Conservation (phyloP, 92 coral and sea anemone species). For the Epizoanthus ramosus region DNA sequence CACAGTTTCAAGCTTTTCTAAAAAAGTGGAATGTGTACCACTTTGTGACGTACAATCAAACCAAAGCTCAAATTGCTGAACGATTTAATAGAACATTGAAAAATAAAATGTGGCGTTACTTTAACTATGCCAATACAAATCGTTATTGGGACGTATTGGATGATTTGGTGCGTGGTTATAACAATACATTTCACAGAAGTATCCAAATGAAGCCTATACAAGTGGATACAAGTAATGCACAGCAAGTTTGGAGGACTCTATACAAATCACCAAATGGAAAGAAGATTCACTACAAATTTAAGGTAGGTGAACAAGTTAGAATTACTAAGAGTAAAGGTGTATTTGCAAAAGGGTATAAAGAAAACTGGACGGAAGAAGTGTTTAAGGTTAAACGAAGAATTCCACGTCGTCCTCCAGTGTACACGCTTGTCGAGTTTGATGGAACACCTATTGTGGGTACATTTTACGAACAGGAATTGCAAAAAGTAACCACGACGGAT, state of each 20-base stretch:
- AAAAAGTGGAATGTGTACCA: neutral
- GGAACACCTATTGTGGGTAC: neutral
- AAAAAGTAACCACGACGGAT: neutral
- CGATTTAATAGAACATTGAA: neutral
- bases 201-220: neutral
- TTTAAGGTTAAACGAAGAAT: neutral
- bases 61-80: slow-evolving; percentile 1
- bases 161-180: neutral
- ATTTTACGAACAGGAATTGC: neutral
- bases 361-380: slow-evolving; percentile 3
- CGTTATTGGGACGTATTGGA: neutral
- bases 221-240: neutral
- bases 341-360: neutral
- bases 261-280: neutral
- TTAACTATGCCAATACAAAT: neutral
- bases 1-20: neutral
- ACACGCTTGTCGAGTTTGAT: neutral
- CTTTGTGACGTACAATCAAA: neutral
- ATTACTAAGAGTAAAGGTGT: neutral
- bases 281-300: neutral
- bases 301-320: neutral
- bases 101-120: neutral
- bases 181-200: neutral
- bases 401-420: neutral
- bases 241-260: neutral